phyloP scores from a whole-genome alignment of 2,888 invertebrate genomes.

The Tribolium freemani region DNA sequence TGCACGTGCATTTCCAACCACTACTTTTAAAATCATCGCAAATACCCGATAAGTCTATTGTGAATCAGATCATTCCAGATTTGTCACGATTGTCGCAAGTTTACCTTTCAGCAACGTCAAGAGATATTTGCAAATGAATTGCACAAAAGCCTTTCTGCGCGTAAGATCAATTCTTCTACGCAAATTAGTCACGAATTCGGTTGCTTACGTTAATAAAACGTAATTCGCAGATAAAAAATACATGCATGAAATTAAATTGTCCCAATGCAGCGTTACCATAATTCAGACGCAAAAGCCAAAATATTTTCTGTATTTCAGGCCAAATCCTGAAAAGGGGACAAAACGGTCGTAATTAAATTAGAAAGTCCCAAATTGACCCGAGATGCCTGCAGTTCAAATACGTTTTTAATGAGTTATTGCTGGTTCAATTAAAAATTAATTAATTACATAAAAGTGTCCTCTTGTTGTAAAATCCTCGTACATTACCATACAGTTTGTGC shows the following conservation, averaged over 20 bases:
- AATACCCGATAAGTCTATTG: conserved; percentile 30
- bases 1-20: conserved; percentile 36
- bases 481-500: conserved; percentile 44
- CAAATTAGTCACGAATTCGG: not conserved
- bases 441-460: conserved; percentile 34
- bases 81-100: conserved; percentile 19
- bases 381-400: not conserved
- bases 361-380: not conserved
- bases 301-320: too few species aligned
- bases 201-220: not conserved
- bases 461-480: not conserved
- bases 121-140: not conserved
- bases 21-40: conserved; percentile 16
- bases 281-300: too few species aligned
- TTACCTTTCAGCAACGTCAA: conserved; percentile 19
- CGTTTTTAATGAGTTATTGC: conserved; percentile 8
- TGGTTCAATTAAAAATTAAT: conserved; percentile 15
- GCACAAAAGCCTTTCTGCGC: not conserved
- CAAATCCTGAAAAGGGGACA: not conserved
- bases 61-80: conserved; percentile 24
- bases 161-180: not conserved
- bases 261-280: not conserved
- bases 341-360: not conserved
- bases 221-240: not conserved
- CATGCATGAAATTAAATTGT: not conserved